These are phyloP conservation scores for Platysteira castanea DNA, from an alignment of 2,113 vertebrate genomes.

Conservation along the genomic window DNA sequence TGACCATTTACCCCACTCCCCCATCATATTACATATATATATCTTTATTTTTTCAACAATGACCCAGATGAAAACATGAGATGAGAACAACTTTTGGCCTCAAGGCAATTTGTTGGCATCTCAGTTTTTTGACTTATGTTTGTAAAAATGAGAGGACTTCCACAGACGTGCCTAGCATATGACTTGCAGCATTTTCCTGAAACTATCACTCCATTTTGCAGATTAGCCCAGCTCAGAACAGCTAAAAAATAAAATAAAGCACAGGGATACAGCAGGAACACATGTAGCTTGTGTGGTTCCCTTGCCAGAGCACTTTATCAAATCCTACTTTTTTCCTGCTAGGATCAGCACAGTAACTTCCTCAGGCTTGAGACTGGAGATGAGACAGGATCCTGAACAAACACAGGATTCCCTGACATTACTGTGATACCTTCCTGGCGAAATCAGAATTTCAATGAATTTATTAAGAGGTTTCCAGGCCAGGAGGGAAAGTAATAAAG, in stretches of 20 bases:
- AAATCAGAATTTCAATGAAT: not conserved
- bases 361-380: not conserved
- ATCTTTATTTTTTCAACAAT: not conserved
- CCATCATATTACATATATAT: not conserved
- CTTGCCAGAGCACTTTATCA: not conserved
- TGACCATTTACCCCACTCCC: conserved; percentile 22
- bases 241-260: not conserved
- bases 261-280: not conserved
- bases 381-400: not conserved
- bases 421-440: not conserved
- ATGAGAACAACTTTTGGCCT: not conserved
- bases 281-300: not conserved
- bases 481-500: not conserved
- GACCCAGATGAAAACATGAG: not conserved
- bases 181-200: not conserved
- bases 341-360: not conserved
- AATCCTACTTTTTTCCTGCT: not conserved
- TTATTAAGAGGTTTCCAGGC: not conserved
- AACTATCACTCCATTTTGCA: not conserved
- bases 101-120: not conserved
- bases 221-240: not conserved
- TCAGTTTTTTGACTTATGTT: not conserved
- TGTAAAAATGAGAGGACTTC: not conserved
- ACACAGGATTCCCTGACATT: not conserved
- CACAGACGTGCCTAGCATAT: not conserved